Evolutionary conservation across 2,113 vertebrate genomes (phyloP).

Genomic region (Sinosuthora webbiana): DNA sequence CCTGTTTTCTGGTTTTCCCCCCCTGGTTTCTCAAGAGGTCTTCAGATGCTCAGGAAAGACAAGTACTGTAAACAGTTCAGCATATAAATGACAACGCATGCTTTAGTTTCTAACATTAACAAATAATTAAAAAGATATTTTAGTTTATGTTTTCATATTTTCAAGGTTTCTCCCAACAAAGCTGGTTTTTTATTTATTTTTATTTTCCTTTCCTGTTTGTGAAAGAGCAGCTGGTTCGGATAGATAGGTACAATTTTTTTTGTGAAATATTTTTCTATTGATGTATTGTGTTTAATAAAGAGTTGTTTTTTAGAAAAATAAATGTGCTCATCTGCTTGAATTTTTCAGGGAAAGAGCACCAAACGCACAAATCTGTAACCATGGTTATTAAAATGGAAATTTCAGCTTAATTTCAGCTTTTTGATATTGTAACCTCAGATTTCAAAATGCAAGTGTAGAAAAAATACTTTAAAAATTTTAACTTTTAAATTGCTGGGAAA

Average conservation of each 20-base stretch:
- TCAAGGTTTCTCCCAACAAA: not conserved
- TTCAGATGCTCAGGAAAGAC: conserved; percentile 51
- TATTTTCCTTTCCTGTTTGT: not conserved
- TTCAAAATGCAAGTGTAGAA: not conserved
- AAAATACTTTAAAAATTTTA: not conserved
- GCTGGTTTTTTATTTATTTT: not conserved
- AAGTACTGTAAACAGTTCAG: conserved; percentile 61
- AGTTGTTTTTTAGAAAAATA: not conserved
- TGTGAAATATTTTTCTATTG: not conserved
- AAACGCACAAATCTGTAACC: not conserved
- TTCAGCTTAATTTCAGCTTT: not conserved
- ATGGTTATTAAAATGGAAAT: not conserved
- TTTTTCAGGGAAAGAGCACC: not conserved
- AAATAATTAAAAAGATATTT: conserved; percentile 33
- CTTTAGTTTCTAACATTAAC: conserved; percentile 23
- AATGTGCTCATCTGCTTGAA: not conserved
- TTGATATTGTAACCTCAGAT: not conserved
- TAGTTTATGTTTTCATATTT: conserved; percentile 27
- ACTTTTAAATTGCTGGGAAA: not conserved
- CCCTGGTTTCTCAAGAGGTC: conserved; percentile 33
- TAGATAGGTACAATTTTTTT: not conserved
- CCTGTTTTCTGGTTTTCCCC: conserved; percentile 53
- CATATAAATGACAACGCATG: conserved; percentile 20
- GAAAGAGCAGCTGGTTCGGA: not conserved
- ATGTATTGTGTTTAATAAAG: not conserved